Percentiles rank a stretch among this genome's conserved stretches.
Conservation (phyloP, 2,797 vertebrate genomes). For the Salmo trutta region DNA sequence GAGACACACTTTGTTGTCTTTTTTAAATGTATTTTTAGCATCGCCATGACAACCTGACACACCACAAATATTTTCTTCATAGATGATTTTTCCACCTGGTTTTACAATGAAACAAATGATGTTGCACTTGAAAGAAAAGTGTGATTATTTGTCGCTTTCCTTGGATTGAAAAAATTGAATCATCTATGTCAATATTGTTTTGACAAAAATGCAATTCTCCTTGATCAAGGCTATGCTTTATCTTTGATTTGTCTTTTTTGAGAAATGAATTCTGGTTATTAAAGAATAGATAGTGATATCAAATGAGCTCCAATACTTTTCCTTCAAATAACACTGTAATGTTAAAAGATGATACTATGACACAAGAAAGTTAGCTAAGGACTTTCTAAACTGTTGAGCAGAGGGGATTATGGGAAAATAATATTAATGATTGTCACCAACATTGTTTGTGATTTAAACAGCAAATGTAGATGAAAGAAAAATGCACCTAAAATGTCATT, state of each 20-base stretch:
- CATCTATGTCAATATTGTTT: background rate
- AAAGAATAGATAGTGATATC: background rate
- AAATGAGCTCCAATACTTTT: background rate
- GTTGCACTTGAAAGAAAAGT: slow-evolving; percentile 30
- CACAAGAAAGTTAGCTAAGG: slow-evolving; percentile 33
- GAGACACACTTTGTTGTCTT: slow-evolving; percentile 15
- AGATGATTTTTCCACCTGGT: slow-evolving; percentile 9
- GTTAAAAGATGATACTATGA: background rate
- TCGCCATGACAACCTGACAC: slow-evolving; percentile 66
- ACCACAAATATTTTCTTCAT: slow-evolving; percentile 26
- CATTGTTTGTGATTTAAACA: slow-evolving; percentile 37
- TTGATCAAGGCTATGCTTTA: background rate
- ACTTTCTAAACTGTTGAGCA: slow-evolving; percentile 37
- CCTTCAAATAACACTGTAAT: background rate
- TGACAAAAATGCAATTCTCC: background rate
- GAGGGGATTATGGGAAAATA: slow-evolving; percentile 42
- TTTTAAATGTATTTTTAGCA: slow-evolving; percentile 26
- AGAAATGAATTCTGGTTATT: background rate
- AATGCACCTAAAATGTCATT: background rate
- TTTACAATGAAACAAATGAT: slow-evolving; percentile 36
- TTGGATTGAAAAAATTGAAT: slow-evolving; percentile 11
- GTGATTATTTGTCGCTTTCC: slow-evolving; percentile 21
- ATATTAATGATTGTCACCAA: slow-evolving; percentile 47
- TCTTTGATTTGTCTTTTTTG: background rate
- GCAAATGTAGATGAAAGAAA: slow-evolving; percentile 32